Evolutionary conservation across 2,797 vertebrate genomes (phyloP).

Genomic region (Dermochelys coriacea): DNA sequence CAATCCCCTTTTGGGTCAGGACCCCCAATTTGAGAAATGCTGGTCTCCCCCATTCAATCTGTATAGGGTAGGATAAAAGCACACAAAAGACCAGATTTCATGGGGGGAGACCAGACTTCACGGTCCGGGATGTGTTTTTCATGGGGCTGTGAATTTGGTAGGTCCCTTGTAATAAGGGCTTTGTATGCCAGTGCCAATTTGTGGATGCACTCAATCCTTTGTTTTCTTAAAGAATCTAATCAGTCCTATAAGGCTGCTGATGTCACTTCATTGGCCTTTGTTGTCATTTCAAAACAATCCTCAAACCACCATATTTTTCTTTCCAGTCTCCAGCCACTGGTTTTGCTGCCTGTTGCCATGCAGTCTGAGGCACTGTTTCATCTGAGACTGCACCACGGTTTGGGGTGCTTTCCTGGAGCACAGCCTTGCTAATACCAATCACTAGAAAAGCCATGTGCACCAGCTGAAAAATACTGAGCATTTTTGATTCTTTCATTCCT

Average conservation of each 20-base stretch:
- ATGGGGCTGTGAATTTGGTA: too few species aligned
- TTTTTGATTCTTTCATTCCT: neutral
- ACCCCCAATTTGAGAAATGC: too few species aligned
- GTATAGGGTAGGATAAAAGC: too few species aligned
- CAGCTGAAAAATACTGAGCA: neutral
- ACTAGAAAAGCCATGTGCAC: neutral
- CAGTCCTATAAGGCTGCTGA: neutral
- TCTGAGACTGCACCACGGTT: neutral
- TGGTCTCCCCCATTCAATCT: too few species aligned
- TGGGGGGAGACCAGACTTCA: too few species aligned
- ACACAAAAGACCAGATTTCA: too few species aligned
- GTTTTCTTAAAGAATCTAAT: conserved; percentile 5
- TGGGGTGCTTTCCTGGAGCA: neutral
- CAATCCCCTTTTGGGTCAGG: too few species aligned
- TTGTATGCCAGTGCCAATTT: neutral
- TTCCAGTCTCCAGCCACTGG: neutral
- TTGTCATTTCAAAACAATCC: neutral
- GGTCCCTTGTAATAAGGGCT: neutral
- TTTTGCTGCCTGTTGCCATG: neutral
- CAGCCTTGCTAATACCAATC: neutral
- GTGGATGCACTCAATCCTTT: neutral
- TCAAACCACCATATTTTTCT: neutral
- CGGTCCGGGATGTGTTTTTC: too few species aligned
- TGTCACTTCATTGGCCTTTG: neutral
- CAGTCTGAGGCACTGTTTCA: neutral